Evolutionary conservation across 2,888 invertebrate genomes (phyloP).

Genomic region (Eilema sororculum): DNA sequence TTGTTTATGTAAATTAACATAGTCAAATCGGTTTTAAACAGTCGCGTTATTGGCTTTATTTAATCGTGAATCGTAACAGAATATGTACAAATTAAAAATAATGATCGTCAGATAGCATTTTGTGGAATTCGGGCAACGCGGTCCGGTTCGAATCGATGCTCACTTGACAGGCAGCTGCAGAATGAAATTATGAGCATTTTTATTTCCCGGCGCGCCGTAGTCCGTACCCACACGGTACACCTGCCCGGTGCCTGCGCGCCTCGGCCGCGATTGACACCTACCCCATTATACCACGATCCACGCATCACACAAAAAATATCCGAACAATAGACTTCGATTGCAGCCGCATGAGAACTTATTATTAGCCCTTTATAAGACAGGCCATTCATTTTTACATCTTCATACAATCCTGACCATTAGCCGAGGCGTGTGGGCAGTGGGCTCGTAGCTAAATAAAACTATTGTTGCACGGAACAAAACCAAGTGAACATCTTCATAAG

Average conservation of each 20-base stretch:
- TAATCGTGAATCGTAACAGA: slow-evolving; percentile 60
- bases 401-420: slow-evolving; percentile 85
- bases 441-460: slow-evolving; percentile 85
- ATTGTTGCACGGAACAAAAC: slow-evolving; percentile 84
- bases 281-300: slow-evolving; percentile 78
- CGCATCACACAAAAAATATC: slow-evolving; percentile 74
- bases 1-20: slow-evolving; percentile 26
- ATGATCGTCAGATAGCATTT: slow-evolving; percentile 73
- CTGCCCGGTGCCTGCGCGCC: slow-evolving; percentile 66
- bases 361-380: slow-evolving; percentile 81
- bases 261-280: slow-evolving; percentile 84
- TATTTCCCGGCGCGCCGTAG: slow-evolving; percentile 71
- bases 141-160: slow-evolving; percentile 74
- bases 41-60: slow-evolving; percentile 43
- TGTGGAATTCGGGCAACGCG: slow-evolving; percentile 74
- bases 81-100: slow-evolving; percentile 71
- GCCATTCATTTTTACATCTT: slow-evolving; percentile 84
- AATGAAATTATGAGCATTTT: slow-evolving; percentile 85
- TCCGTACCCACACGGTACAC: slow-evolving; percentile 66
- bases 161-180: slow-evolving; percentile 85
- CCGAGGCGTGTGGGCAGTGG: slow-evolving; percentile 85
- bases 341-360: slow-evolving; percentile 85
- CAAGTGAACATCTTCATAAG: slow-evolving; percentile 86
- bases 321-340: slow-evolving; percentile 79
- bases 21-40: slow-evolving; percentile 23